Conservation (phyloP, 2,797 vertebrate genomes). For the Meriones psammophilus region DNA sequence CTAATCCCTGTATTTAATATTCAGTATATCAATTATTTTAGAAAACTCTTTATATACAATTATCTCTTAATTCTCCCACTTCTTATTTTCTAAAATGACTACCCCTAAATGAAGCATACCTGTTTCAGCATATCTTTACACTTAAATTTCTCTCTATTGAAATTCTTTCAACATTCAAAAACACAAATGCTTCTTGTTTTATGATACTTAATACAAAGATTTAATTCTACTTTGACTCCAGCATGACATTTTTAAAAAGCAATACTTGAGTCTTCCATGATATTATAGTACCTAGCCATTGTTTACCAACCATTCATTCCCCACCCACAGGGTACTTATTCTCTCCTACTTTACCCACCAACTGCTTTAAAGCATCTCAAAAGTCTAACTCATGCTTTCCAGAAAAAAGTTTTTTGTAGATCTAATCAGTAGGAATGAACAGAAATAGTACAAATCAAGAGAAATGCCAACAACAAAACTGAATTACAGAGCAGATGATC, state of each 20-base stretch:
- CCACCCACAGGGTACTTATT: neutral
- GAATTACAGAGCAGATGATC: neutral
- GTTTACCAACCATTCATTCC: neutral
- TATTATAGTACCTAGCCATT: neutral
- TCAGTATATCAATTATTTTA: neutral
- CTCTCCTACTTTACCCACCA: neutral
- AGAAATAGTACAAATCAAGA: neutral
- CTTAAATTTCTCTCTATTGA: neutral
- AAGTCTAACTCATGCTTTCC: neutral
- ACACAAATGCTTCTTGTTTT: neutral
- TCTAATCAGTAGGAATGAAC: neutral
- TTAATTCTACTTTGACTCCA: neutral
- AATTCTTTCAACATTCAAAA: neutral
- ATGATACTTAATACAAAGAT: neutral
- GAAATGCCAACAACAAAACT: neutral
- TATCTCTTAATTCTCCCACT: neutral
- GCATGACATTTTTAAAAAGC: neutral
- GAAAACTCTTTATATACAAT: neutral
- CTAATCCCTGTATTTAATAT: neutral
- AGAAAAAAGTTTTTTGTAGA: neutral
- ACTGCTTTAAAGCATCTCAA: neutral
- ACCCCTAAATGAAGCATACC: neutral
- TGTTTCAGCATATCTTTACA: neutral
- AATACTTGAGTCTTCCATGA: neutral
- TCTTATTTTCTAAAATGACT: neutral